Evolutionary conservation across 2,113 vertebrate genomes (phyloP), one percentile per base, ranked within the genome.

Genomic region (Cololabis saira): DNA sequence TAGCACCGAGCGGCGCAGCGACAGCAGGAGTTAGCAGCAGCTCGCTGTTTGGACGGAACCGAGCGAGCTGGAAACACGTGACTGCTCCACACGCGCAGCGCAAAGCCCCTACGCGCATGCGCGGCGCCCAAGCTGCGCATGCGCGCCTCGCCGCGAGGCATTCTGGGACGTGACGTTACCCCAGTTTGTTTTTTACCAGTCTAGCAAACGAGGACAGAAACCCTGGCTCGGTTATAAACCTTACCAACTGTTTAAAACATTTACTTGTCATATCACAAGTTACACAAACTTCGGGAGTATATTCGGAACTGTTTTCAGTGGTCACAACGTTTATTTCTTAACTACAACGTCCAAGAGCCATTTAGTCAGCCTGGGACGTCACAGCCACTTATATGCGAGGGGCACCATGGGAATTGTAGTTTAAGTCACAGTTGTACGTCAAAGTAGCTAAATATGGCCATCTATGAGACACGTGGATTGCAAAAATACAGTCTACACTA

Each of bases 11-110:
- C 72, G 75, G 81, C 72, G 74, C 86, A 60, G 57, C 24, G 52
- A 82, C 85, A 81, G 71, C 65, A 83, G 71, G 75, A 67, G 85
- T 48, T 70, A 41, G 68, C 70, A 84, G 48, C 73, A 41, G 63
- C 67, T 85, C 86, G 69, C 70, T 87, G 82, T 87, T 84, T 85
- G 78, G 86, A 88, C 78, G 61, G 82, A 68, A 76, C 78, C 77
- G 77, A 85, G 82, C 67, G 66, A 73, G 81, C 61, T 74, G 60
- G 24, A 81, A 72, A 72, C 93, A 93, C 92, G 93, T 94, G 93
- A 94, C 90, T 90, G 47, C 80, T 77, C 72, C 76, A 83, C 89
- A 82, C 87, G 62, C 77, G 71, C 72, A 59, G 50, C 69, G 41
- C 61, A 52, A 53, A 63, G 7, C 24, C 55, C 3, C 42, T 70